A percentile compares a stretch with the other conserved stretches of the same genome.
Evolutionary conservation across 2,113 vertebrate genomes (phyloP).

Genomic region (Xiphophorus maculatus): DNA sequence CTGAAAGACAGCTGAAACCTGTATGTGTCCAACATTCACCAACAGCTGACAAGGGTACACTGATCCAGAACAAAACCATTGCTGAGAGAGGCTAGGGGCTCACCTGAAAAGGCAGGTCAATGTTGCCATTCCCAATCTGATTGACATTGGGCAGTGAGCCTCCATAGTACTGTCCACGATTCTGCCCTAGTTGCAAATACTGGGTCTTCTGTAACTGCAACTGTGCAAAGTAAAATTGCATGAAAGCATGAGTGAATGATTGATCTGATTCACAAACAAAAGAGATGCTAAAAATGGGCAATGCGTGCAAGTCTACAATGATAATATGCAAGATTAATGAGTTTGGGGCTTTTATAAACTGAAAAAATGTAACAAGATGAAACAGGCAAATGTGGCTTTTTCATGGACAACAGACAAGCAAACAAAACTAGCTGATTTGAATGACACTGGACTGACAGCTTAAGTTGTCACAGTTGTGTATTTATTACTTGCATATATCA

Average conservation of each 20-base stretch:
- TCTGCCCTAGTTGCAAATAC: constrained; percentile 98
- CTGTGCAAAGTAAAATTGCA: constrained; percentile 87
- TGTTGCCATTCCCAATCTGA: constrained; percentile 95
- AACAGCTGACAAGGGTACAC: constrained; percentile 59
- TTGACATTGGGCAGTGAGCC: constrained; percentile 99
- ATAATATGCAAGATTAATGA: constrained; percentile 30
- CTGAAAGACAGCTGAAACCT: constrained; percentile 29
- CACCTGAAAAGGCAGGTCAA: constrained; percentile 99
- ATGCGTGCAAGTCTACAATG: constrained; percentile 42
- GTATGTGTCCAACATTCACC: constrained; percentile 38
- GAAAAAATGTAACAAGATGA: constrained; percentile 33
- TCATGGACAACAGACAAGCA: constrained; percentile 35
- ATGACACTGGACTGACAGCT: constrained; percentile 53
- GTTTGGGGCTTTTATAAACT: constrained; percentile 4
- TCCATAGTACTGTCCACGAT: constrained; percentile 97
- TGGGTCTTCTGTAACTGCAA: constrained; percentile 99
- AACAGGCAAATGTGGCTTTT: constrained; percentile 44
- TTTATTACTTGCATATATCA: constrained; percentile 33
- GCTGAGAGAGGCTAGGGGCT: constrained; percentile 79
- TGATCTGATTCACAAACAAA: constrained; percentile 69
- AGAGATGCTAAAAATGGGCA: constrained; percentile 51
- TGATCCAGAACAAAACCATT: constrained; percentile 60
- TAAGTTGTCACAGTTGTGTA: constrained; percentile 35
- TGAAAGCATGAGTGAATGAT: constrained; percentile 83
- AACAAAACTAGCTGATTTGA: constrained; percentile 37